Conservation (phyloP, 2,888 invertebrate species). For the Tenthredo scrophulariae region DNA sequence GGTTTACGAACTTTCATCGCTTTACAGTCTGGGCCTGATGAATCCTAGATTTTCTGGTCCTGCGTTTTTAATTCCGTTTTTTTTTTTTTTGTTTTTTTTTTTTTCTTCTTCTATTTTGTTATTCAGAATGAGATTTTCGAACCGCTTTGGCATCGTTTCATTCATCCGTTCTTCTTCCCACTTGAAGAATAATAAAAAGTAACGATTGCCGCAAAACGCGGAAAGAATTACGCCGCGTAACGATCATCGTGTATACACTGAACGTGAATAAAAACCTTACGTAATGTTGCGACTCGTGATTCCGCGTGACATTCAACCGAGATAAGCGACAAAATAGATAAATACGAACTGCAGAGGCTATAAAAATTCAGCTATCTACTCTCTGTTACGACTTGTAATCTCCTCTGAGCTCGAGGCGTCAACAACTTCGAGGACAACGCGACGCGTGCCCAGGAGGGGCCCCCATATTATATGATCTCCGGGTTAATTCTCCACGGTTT, state of each 20-base stretch:
- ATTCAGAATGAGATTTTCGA: neutral
- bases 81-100: neutral
- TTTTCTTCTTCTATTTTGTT: no score
- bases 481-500: constrained; percentile 23
- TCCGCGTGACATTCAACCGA: constrained; percentile 39
- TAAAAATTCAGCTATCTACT: constrained; percentile 40
- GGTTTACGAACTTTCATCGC: constrained; percentile 21
- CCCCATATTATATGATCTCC: neutral
- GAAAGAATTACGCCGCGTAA: neutral
- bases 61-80: no score
- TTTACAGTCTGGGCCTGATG: neutral
- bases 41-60: neutral
- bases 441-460: constrained; percentile 24
- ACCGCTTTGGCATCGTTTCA: neutral
- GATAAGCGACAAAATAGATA: constrained; percentile 29
- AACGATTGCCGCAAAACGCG: neutral
- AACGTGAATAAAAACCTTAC: neutral
- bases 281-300: constrained; percentile 31
- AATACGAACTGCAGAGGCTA: constrained; percentile 8
- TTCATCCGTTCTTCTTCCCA: neutral
- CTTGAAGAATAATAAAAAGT: neutral
- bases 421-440: neutral
- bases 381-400: constrained; percentile 13
- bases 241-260: neutral
- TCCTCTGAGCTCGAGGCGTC: constrained; percentile 21